Evolutionary conservation across 2,888 invertebrate species (phyloP).

Genomic region (Ophonus ardosiacus): DNA sequence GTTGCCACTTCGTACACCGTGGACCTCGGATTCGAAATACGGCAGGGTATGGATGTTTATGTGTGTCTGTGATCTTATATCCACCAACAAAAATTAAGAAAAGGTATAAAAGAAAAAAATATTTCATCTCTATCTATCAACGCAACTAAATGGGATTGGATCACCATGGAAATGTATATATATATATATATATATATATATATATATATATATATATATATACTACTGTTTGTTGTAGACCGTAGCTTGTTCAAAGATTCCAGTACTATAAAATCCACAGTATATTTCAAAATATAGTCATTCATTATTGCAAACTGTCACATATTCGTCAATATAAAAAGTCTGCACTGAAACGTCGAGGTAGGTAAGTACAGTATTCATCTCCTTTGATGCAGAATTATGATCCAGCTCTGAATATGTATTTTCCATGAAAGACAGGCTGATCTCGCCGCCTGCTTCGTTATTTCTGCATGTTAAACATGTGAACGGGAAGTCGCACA

Average conservation of each 20-base stretch:
- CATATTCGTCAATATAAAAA: not conserved
- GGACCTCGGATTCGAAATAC: not conserved
- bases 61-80: not conserved
- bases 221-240: not conserved
- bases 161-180: not conserved
- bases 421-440: not conserved
- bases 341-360: not conserved
- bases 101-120: not conserved
- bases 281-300: not conserved
- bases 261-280: not conserved
- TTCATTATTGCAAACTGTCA: not conserved
- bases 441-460: not conserved
- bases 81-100: not conserved
- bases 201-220: not conserved
- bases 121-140: no score
- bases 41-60: no score
- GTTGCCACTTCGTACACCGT: not conserved
- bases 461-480: constrained; percentile 44
- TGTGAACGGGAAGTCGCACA: constrained; percentile 23
- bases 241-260: not conserved
- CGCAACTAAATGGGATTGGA: not conserved
- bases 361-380: constrained; percentile 30
- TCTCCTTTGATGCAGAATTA: constrained; percentile 21
- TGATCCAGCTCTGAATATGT: constrained; percentile 2
- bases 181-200: not conserved